These are phyloP conservation scores for Dendrolimus punctatus DNA, from an alignment of 1,140 invertebrate species.

Conservation along the genomic window DNA sequence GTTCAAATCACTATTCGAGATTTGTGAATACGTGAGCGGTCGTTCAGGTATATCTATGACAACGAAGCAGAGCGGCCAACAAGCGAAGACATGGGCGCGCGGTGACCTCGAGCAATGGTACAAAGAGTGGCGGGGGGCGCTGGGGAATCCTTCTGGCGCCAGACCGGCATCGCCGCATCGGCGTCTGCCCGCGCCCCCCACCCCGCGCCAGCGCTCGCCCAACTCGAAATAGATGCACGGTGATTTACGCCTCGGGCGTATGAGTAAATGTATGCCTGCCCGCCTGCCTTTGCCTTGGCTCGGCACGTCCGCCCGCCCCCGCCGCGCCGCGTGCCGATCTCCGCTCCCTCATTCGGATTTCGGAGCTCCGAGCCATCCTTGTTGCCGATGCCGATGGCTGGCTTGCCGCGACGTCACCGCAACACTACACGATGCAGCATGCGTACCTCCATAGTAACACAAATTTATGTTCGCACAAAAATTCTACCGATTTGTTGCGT, in stretches of 20 bases:
- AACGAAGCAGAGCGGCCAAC: slow-evolving; percentile 14
- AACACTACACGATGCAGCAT: no score
- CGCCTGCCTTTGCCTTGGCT: slow-evolving; percentile 33
- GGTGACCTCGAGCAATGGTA: slow-evolving; percentile 39
- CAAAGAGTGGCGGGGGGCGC: slow-evolving; percentile 54
- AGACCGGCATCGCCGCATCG: slow-evolving; percentile 64
- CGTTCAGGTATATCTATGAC: slow-evolving; percentile 19
- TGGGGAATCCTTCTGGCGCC: slow-evolving; percentile 72
- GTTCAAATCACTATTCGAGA: background rate
- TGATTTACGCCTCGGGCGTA: slow-evolving; percentile 67
- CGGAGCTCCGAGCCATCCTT: slow-evolving; percentile 10
- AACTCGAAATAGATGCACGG: slow-evolving; percentile 68
- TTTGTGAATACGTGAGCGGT: slow-evolving; percentile 14
- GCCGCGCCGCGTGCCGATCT: slow-evolving; percentile 41
- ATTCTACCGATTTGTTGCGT: no score
- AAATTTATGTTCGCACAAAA: no score
- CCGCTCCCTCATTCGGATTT: slow-evolving; percentile 22
- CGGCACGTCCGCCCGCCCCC: slow-evolving; percentile 62
- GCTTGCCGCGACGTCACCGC: no score
- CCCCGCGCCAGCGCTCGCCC: slow-evolving; percentile 31
- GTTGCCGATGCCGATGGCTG: no score
- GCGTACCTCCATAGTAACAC: no score
- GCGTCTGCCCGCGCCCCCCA: slow-evolving; percentile 56
- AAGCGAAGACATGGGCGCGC: slow-evolving; percentile 38
- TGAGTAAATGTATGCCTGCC: slow-evolving; percentile 65